phyloP scores from a whole-genome alignment of 1,140 invertebrate genomes.

The Microplitis demolitor region DNA sequence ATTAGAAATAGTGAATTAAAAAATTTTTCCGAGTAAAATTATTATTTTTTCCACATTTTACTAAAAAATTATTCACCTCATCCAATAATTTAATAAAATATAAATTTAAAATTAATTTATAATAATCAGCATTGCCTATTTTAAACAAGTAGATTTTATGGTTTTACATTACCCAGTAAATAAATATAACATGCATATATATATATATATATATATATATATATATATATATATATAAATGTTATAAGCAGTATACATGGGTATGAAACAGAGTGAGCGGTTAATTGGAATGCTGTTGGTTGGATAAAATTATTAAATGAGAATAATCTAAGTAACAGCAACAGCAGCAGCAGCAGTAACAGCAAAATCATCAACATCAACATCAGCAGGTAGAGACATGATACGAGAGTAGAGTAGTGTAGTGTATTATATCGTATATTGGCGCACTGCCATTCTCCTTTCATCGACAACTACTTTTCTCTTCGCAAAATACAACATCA shows the following conservation, averaged over 20 bases:
- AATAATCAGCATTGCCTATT: conserved; percentile 24
- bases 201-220: neutral
- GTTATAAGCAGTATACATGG: neutral
- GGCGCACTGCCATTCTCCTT: conserved; percentile 7
- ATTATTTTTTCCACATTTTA: too few relatives aligned
- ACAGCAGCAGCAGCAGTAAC: neutral
- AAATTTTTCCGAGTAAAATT: too few relatives aligned
- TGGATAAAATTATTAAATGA: too few relatives aligned
- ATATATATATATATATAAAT: neutral
- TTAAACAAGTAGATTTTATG: conserved; percentile 43
- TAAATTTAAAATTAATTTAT: conserved; percentile 55
- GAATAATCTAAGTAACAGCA: neutral
- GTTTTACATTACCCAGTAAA: conserved; percentile 14
- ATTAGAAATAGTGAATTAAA: too few relatives aligned
- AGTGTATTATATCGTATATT: neutral
- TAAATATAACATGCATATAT: conserved; percentile 32
- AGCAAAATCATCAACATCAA: neutral
- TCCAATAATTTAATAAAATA: too few relatives aligned
- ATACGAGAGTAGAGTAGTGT: neutral
- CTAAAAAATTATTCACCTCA: too few relatives aligned
- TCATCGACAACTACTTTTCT: conserved; percentile 20
- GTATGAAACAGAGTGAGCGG: neutral
- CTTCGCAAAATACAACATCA: neutral
- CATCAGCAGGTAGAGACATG: conserved; percentile 2
- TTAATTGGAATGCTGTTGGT: too few relatives aligned